phyloP scores from a whole-genome alignment of 2,888 invertebrate genomes.

The Conops quadrifasciatus region DNA sequence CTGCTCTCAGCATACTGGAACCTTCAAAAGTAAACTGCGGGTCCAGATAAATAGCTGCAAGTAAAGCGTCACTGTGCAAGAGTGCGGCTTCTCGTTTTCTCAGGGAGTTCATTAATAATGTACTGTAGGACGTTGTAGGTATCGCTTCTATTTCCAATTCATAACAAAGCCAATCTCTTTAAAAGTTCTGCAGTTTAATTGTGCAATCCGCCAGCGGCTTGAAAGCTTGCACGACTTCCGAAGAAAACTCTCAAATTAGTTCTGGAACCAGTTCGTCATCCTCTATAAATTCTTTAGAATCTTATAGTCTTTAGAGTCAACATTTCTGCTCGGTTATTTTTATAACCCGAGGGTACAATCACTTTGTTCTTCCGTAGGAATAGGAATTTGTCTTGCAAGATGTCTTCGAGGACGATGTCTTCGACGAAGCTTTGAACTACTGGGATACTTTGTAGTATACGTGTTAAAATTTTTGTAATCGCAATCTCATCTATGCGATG shows the following conservation, averaged over 20 bases:
- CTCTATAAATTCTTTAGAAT: too few species aligned
- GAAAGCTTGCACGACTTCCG: neutral
- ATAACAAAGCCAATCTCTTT: neutral
- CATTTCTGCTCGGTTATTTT: too few species aligned
- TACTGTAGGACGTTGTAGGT: neutral
- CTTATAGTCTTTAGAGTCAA: too few species aligned
- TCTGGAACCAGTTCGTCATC: neutral
- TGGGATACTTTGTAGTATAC: too few species aligned
- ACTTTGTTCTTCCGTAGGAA: too few species aligned
- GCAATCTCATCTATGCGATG: too few species aligned
- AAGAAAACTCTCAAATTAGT: neutral
- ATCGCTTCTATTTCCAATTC: neutral
- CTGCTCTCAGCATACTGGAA: neutral
- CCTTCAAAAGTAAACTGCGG: neutral
- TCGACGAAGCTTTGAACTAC: too few species aligned
- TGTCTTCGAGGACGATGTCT: too few species aligned
- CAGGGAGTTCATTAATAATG: neutral
- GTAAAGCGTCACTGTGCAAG: neutral
- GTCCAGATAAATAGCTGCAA: constrained; percentile 9
- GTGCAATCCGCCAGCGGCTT: neutral
- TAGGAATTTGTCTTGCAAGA: too few species aligned
- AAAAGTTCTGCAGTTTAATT: neutral
- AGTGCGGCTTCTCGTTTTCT: neutral
- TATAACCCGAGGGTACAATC: too few species aligned
- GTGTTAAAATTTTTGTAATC: too few species aligned